Evolutionary conservation across 2,888 invertebrate genomes (phyloP).

Genomic region (Busseola fusca): DNA sequence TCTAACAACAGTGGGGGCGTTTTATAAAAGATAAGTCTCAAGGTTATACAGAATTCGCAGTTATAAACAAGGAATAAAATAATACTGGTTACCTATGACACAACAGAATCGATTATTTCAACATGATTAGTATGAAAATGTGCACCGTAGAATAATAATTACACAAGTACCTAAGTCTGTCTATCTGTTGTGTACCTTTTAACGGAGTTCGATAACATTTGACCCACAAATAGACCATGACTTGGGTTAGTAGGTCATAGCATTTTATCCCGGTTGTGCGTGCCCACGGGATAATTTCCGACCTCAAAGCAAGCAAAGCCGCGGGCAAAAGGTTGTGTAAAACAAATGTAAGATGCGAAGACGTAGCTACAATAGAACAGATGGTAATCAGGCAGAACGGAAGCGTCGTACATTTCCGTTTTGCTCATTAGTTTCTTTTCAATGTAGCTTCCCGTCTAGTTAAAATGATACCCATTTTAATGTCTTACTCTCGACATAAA

Average conservation of each 20-base stretch:
- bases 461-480: slow-evolving; percentile 5
- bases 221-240: neutral
- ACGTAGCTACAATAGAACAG: neutral
- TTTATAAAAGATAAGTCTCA: slow-evolving; percentile 41
- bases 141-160: neutral
- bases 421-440: slow-evolving; percentile 39
- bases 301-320: no score
- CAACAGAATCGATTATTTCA: neutral
- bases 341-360: slow-evolving; percentile 7
- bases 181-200: neutral
- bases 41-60: slow-evolving; percentile 22
- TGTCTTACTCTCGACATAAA: neutral
- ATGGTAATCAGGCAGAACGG: slow-evolving; percentile 30
- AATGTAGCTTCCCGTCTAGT: slow-evolving; percentile 4
- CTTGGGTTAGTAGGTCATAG: neutral
- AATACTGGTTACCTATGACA: neutral
- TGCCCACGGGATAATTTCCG: no score
- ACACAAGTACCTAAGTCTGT: neutral
- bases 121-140: neutral
- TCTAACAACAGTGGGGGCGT: slow-evolving; percentile 32
- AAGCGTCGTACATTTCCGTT: slow-evolving; percentile 32
- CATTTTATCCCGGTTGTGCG: neutral
- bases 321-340: neutral
- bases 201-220: neutral
- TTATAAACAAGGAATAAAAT: slow-evolving; percentile 18